Evolutionary conservation across 2,888 invertebrate genomes (phyloP), one percentile per base, ranked within the genome.

Genomic region (Carterocephalus palaemon): DNA sequence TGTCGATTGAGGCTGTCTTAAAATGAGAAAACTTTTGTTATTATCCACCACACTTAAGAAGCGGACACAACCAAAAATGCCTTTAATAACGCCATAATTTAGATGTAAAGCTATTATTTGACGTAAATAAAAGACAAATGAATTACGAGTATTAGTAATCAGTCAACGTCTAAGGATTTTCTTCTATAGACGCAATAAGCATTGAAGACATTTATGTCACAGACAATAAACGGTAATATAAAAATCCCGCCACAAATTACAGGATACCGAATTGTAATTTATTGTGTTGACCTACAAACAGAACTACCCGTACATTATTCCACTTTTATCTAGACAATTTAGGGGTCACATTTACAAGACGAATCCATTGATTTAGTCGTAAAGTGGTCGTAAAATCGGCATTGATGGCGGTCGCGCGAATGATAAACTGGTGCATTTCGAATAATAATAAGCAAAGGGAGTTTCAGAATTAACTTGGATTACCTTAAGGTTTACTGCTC

Each of bases 351-450:
- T 75, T 76, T 73, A 77, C 73, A 71, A 75, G 74, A 73, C 67
- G 73, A 72, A 73, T 72, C 75, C 71, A 75, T 77, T 79, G 80
- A 79, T 80, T 80, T 75, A 69, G 68, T 73, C 79, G 72, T 81
- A 82, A 82, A 80, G 55, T 47, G 60, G 63, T 67, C 71, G 65
- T 80, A 76, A 80, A 78, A 48, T 57, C 60, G 52, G 60, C 74
- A 73, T 74, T 75, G 71, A 77, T 73, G 64, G 66, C 64, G 64
- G 60, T 60, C 62, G 64, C 64, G 56, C 63, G 63, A 53, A 60
- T 68, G 69, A 71, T 73, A 68, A 71, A 74, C 62, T 69, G 65
- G 62, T 70, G 62, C 63, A 73, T 74, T 77, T 70, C 66, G 64
- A 72, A 73, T 71, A 64, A 62, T 48, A 48, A 48, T 53, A 52